Conservation (phyloP, 2,888 invertebrate species). For the Cosmopolites sordidus region DNA sequence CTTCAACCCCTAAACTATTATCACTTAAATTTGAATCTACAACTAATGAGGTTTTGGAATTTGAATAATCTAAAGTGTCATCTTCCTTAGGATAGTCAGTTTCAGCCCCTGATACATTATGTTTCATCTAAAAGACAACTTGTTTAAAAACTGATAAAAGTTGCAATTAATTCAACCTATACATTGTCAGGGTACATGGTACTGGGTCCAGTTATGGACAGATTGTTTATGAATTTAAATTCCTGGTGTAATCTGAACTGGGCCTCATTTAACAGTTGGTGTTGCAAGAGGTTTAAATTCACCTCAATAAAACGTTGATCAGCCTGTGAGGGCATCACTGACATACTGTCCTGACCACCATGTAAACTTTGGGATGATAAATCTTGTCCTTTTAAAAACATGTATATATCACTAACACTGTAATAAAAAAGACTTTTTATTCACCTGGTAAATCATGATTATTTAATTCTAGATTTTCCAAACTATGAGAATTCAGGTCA, state of each 20-base stretch:
- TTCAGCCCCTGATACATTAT: background rate
- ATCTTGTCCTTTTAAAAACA: slow-evolving; percentile 31
- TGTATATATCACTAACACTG: background rate
- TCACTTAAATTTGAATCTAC: slow-evolving; percentile 21
- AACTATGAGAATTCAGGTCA: slow-evolving; percentile 38
- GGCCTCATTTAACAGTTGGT: slow-evolving; percentile 9
- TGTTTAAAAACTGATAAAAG: too few species aligned
- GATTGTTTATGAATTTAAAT: slow-evolving; percentile 30
- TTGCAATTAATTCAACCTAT: background rate
- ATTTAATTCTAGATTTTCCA: slow-evolving; percentile 42
- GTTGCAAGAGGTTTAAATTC: slow-evolving; percentile 18
- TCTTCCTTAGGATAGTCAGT: slow-evolving; percentile 1
- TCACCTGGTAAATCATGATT: slow-evolving; percentile 40
- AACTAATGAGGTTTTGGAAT: slow-evolving; percentile 12
- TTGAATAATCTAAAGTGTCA: slow-evolving; percentile 8
- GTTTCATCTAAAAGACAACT: slow-evolving; percentile 11
- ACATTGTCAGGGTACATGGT: slow-evolving; percentile 22
- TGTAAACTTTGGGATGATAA: slow-evolving; percentile 42
- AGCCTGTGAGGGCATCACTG: slow-evolving; percentile 12
- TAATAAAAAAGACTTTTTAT: background rate
- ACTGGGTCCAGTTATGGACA: slow-evolving; percentile 34
- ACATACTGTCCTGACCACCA: slow-evolving; percentile 25
- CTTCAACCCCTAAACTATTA: slow-evolving; percentile 24
- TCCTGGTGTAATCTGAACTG: slow-evolving; percentile 9
- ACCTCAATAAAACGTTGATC: slow-evolving; percentile 8